phyloP scores from a whole-genome alignment of 2,888 invertebrate genomes.

The Tricholauxania praeusta region DNA sequence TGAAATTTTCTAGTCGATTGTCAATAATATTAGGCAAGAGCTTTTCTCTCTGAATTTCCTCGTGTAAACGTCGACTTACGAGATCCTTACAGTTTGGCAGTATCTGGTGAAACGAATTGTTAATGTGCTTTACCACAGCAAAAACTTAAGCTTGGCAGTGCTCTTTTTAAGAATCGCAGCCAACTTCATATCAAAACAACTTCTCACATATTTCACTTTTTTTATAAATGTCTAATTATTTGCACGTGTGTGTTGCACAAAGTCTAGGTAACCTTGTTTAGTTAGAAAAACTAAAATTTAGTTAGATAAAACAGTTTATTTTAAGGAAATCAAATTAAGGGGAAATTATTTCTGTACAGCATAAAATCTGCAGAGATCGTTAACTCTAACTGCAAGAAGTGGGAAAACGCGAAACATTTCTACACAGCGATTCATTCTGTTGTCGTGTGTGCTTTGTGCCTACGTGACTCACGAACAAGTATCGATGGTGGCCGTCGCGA shows the following conservation, averaged over 20 bases:
- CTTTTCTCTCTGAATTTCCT: too few relatives aligned
- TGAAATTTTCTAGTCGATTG: too few relatives aligned
- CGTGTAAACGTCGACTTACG: too few relatives aligned
- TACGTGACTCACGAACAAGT: constrained; percentile 60
- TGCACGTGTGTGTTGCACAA: not conserved
- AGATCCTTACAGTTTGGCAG: too few relatives aligned
- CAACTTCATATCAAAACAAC: constrained; percentile 23
- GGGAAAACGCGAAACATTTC: not conserved
- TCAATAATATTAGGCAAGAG: too few relatives aligned
- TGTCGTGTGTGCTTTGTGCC: constrained; percentile 44
- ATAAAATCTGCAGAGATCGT: not conserved
- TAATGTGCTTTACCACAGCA: too few relatives aligned
- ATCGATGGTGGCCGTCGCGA: constrained; percentile 54
- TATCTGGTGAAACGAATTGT: too few relatives aligned
- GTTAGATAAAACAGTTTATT: not conserved
- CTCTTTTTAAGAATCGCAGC: not conserved
- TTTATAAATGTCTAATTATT: constrained; percentile 1
- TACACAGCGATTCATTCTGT: not conserved
- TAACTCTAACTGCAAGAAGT: constrained; percentile 10
- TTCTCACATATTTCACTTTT: not conserved
- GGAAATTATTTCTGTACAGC: not conserved
- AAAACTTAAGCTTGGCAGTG: not conserved
- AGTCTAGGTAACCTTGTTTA: constrained; percentile 6
- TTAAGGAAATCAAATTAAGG: not conserved
- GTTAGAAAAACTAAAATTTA: too few relatives aligned